phyloP scores from a whole-genome alignment of 2,888 invertebrate genomes.

The Ochlodes sylvanus region DNA sequence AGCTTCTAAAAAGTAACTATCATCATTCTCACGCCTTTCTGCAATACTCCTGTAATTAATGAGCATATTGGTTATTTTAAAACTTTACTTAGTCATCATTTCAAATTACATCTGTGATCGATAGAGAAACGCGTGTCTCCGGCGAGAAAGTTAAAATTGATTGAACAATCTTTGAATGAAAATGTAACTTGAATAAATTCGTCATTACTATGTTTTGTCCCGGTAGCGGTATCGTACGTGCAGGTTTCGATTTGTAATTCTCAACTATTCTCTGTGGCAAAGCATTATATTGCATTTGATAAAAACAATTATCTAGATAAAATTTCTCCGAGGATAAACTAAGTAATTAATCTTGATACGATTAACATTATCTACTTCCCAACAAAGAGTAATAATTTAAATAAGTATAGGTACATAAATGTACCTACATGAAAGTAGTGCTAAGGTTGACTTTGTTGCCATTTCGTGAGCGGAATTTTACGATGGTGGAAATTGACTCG shows the following conservation, averaged over 20 bases:
- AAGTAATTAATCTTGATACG: no score
- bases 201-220: no score
- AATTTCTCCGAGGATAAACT: no score
- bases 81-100: constrained; percentile 13
- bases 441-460: constrained; percentile 21
- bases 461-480: constrained; percentile 38
- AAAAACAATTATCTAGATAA: no score
- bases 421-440: neutral
- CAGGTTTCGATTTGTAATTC: no score
- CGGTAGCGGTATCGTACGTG: no score
- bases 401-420: no score
- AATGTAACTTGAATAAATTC: constrained; percentile 1
- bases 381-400: no score
- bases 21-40: neutral
- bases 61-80: neutral
- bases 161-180: constrained; percentile 10
- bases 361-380: no score
- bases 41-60: neutral
- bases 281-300: no score
- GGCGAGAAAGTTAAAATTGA: constrained; percentile 9
- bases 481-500: constrained; percentile 39
- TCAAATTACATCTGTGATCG: constrained; percentile 6
- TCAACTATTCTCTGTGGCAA: no score
- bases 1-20: neutral
- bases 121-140: constrained; percentile 8